Percentiles rank a stretch among this genome's conserved stretches.
These are phyloP conservation scores for Synergus japonicus DNA, from an alignment of 2,888 invertebrate species.

Conservation along the genomic window DNA sequence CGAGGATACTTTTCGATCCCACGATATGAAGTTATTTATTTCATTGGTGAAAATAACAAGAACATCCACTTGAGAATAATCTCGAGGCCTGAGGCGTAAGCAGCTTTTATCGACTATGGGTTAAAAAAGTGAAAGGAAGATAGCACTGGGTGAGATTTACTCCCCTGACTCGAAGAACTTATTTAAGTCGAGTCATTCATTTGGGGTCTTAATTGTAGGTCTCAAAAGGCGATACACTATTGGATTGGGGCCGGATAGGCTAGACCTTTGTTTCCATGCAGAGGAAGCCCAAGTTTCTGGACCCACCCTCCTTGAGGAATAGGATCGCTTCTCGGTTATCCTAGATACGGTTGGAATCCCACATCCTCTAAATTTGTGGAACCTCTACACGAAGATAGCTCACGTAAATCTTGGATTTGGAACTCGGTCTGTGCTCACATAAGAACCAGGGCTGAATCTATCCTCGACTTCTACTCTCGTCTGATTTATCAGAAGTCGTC, in stretches of 20 bases:
- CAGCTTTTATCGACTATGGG: slow-evolving; percentile 13
- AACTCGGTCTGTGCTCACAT: neutral
- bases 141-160: slow-evolving; percentile 2
- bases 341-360: slow-evolving; percentile 13
- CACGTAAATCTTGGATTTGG: slow-evolving; percentile 27
- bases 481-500: slow-evolving; percentile 17
- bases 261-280: slow-evolving; percentile 22
- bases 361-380: neutral
- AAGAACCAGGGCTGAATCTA: neutral
- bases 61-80: slow-evolving; percentile 38
- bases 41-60: slow-evolving; percentile 32
- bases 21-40: slow-evolving; percentile 26
- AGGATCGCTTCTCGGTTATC: neutral
- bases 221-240: slow-evolving; percentile 31
- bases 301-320: neutral
- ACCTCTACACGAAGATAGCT: neutral
- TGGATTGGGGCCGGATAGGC: neutral
- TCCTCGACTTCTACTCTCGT: neutral
- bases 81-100: slow-evolving; percentile 24
- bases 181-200: slow-evolving; percentile 21
- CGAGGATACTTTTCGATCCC: neutral
- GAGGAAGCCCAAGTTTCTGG: slow-evolving; percentile 10
- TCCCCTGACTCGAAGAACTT: slow-evolving; percentile 26
- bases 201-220: slow-evolving; percentile 33
- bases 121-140: slow-evolving; percentile 10